Conservation (phyloP, 1,140 invertebrate genomes). For the Ctenoplectra terminalis region DNA sequence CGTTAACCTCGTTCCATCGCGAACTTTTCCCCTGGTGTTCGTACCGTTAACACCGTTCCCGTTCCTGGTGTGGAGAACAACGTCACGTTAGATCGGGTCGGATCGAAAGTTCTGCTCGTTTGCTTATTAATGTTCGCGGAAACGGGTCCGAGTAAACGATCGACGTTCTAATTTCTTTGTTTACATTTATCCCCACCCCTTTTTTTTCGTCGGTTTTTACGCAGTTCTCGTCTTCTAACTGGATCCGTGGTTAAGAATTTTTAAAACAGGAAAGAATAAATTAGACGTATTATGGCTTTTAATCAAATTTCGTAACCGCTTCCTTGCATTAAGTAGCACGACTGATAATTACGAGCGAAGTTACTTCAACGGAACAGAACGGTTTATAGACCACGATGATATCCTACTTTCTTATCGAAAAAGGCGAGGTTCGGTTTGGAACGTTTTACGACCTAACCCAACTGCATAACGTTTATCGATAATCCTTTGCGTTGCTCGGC, state of each 20-base stretch:
- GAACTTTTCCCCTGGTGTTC: slow-evolving; percentile 22
- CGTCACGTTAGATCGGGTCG: slow-evolving; percentile 4
- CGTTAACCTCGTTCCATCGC: slow-evolving; percentile 35
- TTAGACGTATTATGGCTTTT: too few relatives aligned
- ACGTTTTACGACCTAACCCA: neutral
- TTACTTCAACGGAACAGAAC: neutral
- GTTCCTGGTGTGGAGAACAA: neutral
- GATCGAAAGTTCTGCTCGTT: slow-evolving; percentile 37
- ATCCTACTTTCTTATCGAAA: slow-evolving; percentile 32
- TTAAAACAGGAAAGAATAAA: too few relatives aligned
- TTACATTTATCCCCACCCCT: neutral
- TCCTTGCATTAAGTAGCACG: too few relatives aligned
- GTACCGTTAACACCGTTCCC: slow-evolving; percentile 45
- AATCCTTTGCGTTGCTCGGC: neutral
- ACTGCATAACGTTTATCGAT: neutral
- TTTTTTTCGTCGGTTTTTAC: too few relatives aligned
- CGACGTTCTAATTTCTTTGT: neutral
- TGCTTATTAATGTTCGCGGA: neutral
- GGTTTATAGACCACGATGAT: neutral
- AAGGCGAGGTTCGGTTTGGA: neutral
- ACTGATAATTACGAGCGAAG: neutral
- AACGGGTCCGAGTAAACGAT: neutral
- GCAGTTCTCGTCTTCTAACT: too few relatives aligned
- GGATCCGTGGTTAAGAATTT: too few relatives aligned
- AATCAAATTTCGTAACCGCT: too few relatives aligned